A percentile compares a stretch with the other conserved stretches of the same genome.
Conservation (phyloP, 2,113 vertebrate species). For the Theristicus caerulescens region DNA sequence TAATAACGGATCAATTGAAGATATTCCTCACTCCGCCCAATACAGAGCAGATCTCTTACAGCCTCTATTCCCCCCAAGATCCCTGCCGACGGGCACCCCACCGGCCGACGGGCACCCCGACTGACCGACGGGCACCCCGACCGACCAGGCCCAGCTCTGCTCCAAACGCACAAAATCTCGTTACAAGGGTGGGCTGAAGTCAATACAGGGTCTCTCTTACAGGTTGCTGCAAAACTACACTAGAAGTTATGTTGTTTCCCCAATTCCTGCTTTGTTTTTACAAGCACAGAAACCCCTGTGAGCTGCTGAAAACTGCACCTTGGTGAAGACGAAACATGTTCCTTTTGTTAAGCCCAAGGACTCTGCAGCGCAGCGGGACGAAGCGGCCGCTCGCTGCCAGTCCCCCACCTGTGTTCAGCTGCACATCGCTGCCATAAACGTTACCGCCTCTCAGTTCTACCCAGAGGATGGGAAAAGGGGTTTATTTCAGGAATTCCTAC, state of each 20-base stretch:
- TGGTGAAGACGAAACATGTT: fast-evolving
- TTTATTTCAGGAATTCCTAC: neutral
- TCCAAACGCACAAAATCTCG: fast-evolving
- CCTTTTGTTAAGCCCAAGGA: neutral
- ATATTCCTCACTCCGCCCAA: neutral
- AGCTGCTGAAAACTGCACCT: neutral
- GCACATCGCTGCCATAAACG: fast-evolving
- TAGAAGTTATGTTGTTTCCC: no score
- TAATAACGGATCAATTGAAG: fast-evolving
- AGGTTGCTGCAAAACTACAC: no score
- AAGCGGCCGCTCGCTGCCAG: fast-evolving
- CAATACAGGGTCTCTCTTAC: neutral
- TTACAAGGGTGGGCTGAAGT: neutral
- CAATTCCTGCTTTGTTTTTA: neutral
- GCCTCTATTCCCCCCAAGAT: fast-evolving
- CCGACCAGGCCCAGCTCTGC: fast-evolving
- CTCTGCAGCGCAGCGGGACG: fast-evolving
- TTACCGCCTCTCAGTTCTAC: neutral
- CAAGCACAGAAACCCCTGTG: fast-evolving
- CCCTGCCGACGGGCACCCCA: neutral
- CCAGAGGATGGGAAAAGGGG: no score
- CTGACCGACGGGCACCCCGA: no score
- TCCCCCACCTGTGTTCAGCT: fast-evolving
- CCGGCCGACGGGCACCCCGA: no score
- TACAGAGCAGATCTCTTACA: fast-evolving